Evolutionary conservation across 2,888 invertebrate genomes (phyloP).

Genomic region (Trachelus troglodyta): DNA sequence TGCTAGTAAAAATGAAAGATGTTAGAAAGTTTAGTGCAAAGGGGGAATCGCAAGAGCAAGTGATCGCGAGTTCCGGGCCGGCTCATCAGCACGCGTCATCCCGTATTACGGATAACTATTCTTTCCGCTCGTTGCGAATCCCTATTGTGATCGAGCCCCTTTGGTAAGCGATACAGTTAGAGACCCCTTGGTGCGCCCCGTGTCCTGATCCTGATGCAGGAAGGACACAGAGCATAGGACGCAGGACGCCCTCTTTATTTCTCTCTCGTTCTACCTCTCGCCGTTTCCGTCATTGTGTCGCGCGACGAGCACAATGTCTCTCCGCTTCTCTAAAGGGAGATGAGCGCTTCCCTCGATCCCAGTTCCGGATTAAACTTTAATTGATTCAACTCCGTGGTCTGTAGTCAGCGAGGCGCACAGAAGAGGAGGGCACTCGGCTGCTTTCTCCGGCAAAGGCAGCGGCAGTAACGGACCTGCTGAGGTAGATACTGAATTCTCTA

Average conservation of each 20-base stretch:
- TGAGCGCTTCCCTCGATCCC: constrained; percentile 47
- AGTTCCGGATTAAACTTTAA: constrained; percentile 74
- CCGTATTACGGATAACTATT: constrained; percentile 61
- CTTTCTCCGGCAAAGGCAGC: constrained; percentile 36
- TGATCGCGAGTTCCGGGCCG: constrained; percentile 59
- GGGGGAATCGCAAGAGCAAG: constrained; percentile 4
- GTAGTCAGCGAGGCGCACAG: constrained; percentile 57
- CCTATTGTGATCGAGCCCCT: constrained; percentile 49
- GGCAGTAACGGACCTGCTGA: constrained; percentile 14
- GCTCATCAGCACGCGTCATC: constrained; percentile 61
- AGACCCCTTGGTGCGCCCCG: constrained; percentile 29
- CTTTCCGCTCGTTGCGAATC: constrained; percentile 57
- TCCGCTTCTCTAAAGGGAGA: constrained; percentile 9
- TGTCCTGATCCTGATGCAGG: constrained; percentile 20
- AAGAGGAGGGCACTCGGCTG: constrained; percentile 54
- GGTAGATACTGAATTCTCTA: constrained; percentile 15
- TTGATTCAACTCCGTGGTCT: constrained; percentile 68
- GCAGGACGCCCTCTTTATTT: constrained; percentile 17
- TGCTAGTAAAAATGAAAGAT: not conserved
- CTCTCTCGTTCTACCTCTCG: constrained; percentile 13
- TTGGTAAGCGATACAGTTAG: constrained; percentile 57
- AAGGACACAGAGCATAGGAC: not conserved
- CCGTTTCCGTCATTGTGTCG: constrained; percentile 18
- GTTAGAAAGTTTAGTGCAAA: not conserved
- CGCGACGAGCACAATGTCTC: constrained; percentile 9